A percentile compares a stretch with the other conserved stretches of the same genome.
These are phyloP conservation scores for Macropodus opercularis DNA, from an alignment of 2,797 vertebrate species.

Conservation along the genomic window DNA sequence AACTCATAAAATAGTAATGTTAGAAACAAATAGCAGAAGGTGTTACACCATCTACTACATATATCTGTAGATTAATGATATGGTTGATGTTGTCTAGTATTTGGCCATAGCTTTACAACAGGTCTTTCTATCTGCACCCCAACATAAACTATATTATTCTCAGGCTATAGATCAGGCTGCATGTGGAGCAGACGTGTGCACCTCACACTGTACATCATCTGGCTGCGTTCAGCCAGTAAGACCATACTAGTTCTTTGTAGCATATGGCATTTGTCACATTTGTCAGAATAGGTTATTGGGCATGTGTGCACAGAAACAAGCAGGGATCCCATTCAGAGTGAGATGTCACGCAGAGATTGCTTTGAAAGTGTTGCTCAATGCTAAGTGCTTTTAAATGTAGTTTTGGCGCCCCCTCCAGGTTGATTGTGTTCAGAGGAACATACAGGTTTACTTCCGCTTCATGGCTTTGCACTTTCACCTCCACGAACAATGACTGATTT, in stretches of 20 bases:
- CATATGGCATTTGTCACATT: too few species aligned
- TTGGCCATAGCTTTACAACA: too few species aligned
- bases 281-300: constrained; percentile 18
- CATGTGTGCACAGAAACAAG: constrained; percentile 6
- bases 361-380: not conserved
- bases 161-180: too few species aligned
- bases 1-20: not conserved
- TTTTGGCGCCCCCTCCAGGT: constrained; percentile 75
- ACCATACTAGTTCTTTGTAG: too few species aligned
- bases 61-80: too few species aligned
- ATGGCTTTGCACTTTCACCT: constrained; percentile 47
- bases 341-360: not conserved
- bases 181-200: too few species aligned
- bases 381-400: constrained; percentile 36
- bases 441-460: constrained; percentile 56
- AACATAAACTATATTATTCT: not conserved
- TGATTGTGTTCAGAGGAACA: constrained; percentile 54
- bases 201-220: too few species aligned
- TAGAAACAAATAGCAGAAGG: constrained; percentile 52
- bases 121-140: not conserved
- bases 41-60: constrained; percentile 61
- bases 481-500: constrained; percentile 54
- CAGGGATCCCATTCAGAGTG: too few species aligned
- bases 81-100: too few species aligned
- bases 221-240: too few species aligned